Percentiles rank a stretch among this genome's conserved stretches.
Conservation (phyloP, 2,113 vertebrate species). For the Epinephelus moara region DNA sequence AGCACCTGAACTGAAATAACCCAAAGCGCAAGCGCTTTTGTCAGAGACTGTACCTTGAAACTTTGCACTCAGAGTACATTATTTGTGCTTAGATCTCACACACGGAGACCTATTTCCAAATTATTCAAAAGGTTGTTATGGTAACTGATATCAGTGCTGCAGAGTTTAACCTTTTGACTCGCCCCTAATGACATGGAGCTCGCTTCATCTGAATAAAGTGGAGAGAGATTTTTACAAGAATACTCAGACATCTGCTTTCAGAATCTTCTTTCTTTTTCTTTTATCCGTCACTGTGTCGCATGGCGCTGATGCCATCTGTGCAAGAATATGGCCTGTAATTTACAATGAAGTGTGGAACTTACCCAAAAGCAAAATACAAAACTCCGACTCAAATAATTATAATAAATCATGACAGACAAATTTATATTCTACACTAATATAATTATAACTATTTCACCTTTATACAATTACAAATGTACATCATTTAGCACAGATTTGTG, state of each 20-base stretch:
- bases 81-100: background rate
- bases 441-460: constrained; percentile 34
- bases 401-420: constrained; percentile 7
- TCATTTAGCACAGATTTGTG: constrained; percentile 42
- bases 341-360: background rate
- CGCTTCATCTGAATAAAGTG: background rate
- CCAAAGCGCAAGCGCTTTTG: background rate
- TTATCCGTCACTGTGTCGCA: background rate
- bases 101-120: background rate
- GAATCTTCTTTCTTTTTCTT: constrained; percentile 2
- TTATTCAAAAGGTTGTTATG: background rate
- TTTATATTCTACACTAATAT: constrained; percentile 34
- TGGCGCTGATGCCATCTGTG: background rate
- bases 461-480: constrained; percentile 73
- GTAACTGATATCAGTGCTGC: background rate
- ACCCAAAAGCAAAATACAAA: constrained; percentile 26
- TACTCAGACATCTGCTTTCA: constrained; percentile 3
- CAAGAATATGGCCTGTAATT: background rate
- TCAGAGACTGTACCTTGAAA: background rate
- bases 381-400: background rate
- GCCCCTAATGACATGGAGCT: background rate
- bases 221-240: background rate
- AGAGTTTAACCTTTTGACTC: constrained; percentile 7
- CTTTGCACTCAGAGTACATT: background rate
- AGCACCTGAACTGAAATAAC: background rate